These are phyloP conservation scores for Microchirus variegatus DNA, from an alignment of 2,797 vertebrate genomes.

Conservation along the genomic window DNA sequence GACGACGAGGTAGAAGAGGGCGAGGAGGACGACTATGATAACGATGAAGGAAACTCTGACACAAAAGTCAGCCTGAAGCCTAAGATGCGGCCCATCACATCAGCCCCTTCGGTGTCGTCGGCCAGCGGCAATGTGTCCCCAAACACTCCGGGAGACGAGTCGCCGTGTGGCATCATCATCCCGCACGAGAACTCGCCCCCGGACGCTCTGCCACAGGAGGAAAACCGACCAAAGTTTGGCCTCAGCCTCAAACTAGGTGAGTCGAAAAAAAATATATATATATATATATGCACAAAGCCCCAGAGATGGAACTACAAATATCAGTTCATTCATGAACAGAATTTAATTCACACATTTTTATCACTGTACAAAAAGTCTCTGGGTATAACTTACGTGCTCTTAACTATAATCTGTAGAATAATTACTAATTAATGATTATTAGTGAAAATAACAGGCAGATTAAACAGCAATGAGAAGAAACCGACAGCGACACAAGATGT, in stretches of 20 bases:
- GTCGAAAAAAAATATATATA: constrained; percentile 16
- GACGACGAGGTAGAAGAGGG: constrained; percentile 79
- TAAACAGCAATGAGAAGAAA: too few species aligned
- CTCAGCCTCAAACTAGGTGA: constrained; percentile 95
- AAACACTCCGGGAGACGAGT: constrained; percentile 93
- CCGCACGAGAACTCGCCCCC: constrained; percentile 98
- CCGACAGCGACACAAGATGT: too few species aligned
- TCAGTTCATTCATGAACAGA: too few species aligned
- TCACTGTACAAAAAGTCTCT: too few species aligned
- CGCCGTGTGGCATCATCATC: constrained; percentile 98
- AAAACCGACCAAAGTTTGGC: constrained; percentile 94
- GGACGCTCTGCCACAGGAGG: constrained; percentile 91
- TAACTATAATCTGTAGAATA: too few species aligned
- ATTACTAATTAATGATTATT: too few species aligned
- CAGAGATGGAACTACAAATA: neutral
- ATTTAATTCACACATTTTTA: too few species aligned
- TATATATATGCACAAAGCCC: neutral
- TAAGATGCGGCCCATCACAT: constrained; percentile 93
- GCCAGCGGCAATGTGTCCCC: constrained; percentile 93
- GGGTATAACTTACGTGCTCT: too few species aligned
- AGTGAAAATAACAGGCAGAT: too few species aligned
- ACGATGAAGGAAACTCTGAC: constrained; percentile 88
- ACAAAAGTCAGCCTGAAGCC: constrained; percentile 94
- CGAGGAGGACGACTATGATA: constrained; percentile 80
- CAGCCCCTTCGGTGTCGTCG: constrained; percentile 94